These are phyloP conservation scores for Perca fluviatilis DNA, from an alignment of 2,113 vertebrate genomes.

Conservation along the genomic window DNA sequence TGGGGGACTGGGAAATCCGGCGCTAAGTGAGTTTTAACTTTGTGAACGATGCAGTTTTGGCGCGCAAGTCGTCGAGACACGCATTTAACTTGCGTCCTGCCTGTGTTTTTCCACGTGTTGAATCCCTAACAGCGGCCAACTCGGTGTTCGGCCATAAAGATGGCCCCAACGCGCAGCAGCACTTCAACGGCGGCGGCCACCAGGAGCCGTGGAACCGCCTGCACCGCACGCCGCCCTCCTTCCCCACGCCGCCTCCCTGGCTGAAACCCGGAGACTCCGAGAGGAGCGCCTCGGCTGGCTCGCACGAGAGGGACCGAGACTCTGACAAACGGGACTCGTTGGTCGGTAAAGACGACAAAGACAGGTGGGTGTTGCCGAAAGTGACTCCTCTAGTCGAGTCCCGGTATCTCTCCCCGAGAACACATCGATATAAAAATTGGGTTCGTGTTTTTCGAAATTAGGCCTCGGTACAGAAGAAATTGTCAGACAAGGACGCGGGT, in stretches of 20 bases:
- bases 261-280: slow-evolving; percentile 96
- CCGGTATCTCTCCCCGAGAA: neutral
- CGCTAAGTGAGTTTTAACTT: slow-evolving; percentile 93
- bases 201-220: slow-evolving; percentile 99
- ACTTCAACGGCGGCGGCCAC: slow-evolving; percentile 91
- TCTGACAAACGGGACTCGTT: slow-evolving; percentile 94
- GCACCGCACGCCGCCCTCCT: slow-evolving; percentile 97
- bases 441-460: neutral
- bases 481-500: too few species aligned
- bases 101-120: slow-evolving; percentile 67
- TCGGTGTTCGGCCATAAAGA: slow-evolving; percentile 98
- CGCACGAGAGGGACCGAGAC: slow-evolving; percentile 93
- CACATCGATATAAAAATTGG: neutral
- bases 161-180: slow-evolving; percentile 92
- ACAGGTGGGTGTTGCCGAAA: slow-evolving; percentile 87
- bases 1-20: slow-evolving; percentile 96
- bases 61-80: slow-evolving; percentile 10
- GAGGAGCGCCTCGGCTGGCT: slow-evolving; percentile 93
- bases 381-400: neutral
- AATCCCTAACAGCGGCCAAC: slow-evolving; percentile 93
- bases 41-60: neutral
- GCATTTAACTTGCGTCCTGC: slow-evolving; percentile 73
- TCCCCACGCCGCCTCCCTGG: slow-evolving; percentile 98
- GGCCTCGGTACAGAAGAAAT: too few species aligned
- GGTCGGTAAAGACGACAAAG: slow-evolving; percentile 96